Conservation (phyloP, 30 jellyfish, hydroid and myxozoan genomes). For the Hydractinia symbiolongicarpus region DNA sequence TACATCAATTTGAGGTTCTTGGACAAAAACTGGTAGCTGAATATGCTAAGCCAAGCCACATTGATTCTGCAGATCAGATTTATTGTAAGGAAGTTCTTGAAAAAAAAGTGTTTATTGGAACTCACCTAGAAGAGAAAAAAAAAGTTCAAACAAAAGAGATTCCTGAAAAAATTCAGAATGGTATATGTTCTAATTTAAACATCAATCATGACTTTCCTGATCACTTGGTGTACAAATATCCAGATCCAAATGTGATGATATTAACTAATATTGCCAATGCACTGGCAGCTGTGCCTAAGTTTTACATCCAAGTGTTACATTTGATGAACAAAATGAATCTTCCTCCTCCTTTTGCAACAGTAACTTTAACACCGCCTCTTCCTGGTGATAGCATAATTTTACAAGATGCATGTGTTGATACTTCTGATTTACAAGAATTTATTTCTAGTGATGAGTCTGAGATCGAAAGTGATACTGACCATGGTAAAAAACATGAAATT, state of each 20-base stretch:
- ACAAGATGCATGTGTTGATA: slow-evolving; percentile 65
- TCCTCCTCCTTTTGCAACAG: slow-evolving; percentile 92
- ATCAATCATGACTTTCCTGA: slow-evolving; percentile 59
- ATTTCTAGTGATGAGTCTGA: slow-evolving; percentile 94
- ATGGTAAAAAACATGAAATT: slow-evolving; percentile 10
- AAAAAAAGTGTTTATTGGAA: slow-evolving; percentile 1
- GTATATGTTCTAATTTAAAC: slow-evolving; percentile 28
- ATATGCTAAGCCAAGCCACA: slow-evolving; percentile 55
- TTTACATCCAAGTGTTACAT: slow-evolving; percentile 82
- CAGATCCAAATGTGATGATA: slow-evolving; percentile 70
- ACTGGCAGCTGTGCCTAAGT: slow-evolving; percentile 79
- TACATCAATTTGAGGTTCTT: slow-evolving; percentile 75
- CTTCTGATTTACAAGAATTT: slow-evolving; percentile 59
- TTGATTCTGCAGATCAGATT: slow-evolving; percentile 36
- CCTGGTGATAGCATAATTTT: slow-evolving; percentile 75
- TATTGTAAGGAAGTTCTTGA: slow-evolving; percentile 59
- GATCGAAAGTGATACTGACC: slow-evolving; percentile 72
- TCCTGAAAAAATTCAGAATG: slow-evolving; percentile 18
- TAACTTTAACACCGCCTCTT: slow-evolving; percentile 84
- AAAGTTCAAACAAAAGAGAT: slow-evolving; percentile 17
- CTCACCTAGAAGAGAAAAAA: neutral
- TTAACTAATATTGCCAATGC: slow-evolving; percentile 93
- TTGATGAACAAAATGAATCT: slow-evolving; percentile 93
- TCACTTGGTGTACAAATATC: slow-evolving; percentile 67
- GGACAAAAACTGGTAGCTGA: slow-evolving; percentile 70